Base-by-base conservation (phyloP, 2,797 vertebrate genomes). In the Rallus crepitans region DNA sequence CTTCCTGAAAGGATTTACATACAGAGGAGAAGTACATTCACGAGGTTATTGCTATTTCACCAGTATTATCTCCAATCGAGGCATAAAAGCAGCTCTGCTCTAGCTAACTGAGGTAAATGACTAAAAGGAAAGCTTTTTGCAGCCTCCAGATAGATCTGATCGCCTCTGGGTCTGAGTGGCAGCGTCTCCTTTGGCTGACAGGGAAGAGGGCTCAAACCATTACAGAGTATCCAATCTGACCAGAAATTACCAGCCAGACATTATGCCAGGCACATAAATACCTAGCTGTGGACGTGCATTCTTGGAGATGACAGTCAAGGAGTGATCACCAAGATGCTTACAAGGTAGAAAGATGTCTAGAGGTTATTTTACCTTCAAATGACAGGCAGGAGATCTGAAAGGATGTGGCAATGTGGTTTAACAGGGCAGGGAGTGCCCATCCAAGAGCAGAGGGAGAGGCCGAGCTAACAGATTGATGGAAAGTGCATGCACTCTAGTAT, bases 1-100 rank as follows among this genome's bases (percentile, higher is more conserved):
- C 93, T 97, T 97, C 88, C 97, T 92, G 95, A 95, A 97, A 97
- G 96, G 96, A 97, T 97, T 96, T 97, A 96, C 96, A 95, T 89
- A 94, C 89, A 97, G 94, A 87, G 55, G 92, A 94, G 95, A 86
- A 97, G 93, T 66, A 73, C 91, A 47, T 80, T 78, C 30, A 12
- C 31, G 69, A 97, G 94, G 96, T 98, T 97, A 96, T n/a, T 84
- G 89, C 94, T 37, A 59, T 93, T 86, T 96, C 83, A 79, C 92
- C 53, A 24, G 57, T 80, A 68, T 85, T 79, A 93, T 89, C 90
- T 90, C 77, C 92, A 91, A 90, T 86, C 70, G 65, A 94, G 59
- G 91, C 95, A 68, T 75, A 91, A 95, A 96, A 81, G 84, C 91
- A 55, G 60, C 55, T 37, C 35, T 66, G 66, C 60, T 64, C 30